Evolutionary conservation across 2,113 vertebrate species (phyloP).

Genomic region (Hemibagrus wyckioides): DNA sequence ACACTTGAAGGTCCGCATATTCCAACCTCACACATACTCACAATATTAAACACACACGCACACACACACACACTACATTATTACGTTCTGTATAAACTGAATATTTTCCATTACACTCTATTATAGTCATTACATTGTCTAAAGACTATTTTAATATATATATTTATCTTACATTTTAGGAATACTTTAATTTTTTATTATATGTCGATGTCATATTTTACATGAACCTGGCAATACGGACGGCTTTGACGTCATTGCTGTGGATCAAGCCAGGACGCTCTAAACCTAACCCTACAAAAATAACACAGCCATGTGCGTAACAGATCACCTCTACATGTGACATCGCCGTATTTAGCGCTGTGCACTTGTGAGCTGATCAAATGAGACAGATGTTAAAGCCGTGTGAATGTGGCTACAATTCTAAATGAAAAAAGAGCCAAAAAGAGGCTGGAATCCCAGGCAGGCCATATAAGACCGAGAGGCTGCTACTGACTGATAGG

Average conservation of each 20-base stretch:
- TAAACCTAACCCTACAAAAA: not conserved
- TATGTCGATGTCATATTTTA: no score
- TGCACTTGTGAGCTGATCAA: not conserved
- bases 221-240: not conserved
- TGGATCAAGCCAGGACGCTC: not conserved
- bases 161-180: no score
- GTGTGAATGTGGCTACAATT: no score
- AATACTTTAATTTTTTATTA: no score
- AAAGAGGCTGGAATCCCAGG: not conserved
- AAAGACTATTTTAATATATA: no score
- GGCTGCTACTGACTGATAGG: slow-evolving; percentile 6
- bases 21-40: no score
- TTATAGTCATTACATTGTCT: no score
- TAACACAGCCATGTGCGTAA: not conserved
- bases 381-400: not conserved
- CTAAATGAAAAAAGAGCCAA: not conserved
- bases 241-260: not conserved
- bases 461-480: slow-evolving; percentile 17
- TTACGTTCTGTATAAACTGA: no score
- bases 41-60: no score
- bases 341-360: not conserved
- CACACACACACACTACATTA: no score
- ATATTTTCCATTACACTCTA: no score
- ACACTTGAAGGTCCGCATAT: no score
- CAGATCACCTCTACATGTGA: not conserved